Evolutionary conservation across 2,797 vertebrate genomes (phyloP).

Genomic region (Ctenosaura bakeri): DNA sequence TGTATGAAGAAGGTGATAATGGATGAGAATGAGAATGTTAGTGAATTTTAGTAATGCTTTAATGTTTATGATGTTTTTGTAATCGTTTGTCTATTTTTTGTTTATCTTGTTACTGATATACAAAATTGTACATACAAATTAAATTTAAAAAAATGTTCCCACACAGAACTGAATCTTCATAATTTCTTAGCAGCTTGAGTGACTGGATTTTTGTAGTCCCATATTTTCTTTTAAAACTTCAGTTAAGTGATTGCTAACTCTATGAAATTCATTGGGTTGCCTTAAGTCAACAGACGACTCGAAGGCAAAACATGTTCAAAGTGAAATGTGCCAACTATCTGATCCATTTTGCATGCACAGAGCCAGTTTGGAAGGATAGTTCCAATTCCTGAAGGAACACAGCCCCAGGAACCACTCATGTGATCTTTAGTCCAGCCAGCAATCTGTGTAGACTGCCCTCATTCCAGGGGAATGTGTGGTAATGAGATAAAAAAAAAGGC

Average conservation of each 20-base stretch:
- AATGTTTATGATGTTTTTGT: too few relatives aligned
- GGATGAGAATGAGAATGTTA: too few relatives aligned
- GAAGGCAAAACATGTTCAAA: neutral
- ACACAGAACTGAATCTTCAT: too few relatives aligned
- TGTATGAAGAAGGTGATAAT: too few relatives aligned
- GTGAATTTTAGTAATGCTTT: too few relatives aligned
- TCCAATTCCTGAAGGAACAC: conserved; percentile 8
- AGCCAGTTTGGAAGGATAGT: conserved; percentile 1
- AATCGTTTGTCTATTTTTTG: too few relatives aligned
- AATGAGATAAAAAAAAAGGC: conserved; percentile 12
- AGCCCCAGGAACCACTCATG: neutral
- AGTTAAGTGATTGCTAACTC: too few relatives aligned
- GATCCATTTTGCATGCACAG: neutral
- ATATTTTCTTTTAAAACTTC: neutral
- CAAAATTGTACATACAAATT: too few relatives aligned
- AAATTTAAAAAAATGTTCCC: too few relatives aligned
- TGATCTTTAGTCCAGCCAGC: conserved; percentile 4
- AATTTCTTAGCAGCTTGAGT: conserved; percentile 2
- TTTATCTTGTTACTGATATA: too few relatives aligned
- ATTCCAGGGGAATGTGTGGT: neutral
- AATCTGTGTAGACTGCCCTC: neutral
- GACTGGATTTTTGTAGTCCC: neutral
- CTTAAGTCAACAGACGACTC: neutral
- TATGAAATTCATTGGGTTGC: too few relatives aligned
- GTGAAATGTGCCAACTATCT: conserved; percentile 23